Percentiles rank a stretch among this genome's conserved stretches.
These are phyloP conservation scores for Rhopalosiphum padi DNA, from an alignment of 1,140 invertebrate species.

Conservation along the genomic window DNA sequence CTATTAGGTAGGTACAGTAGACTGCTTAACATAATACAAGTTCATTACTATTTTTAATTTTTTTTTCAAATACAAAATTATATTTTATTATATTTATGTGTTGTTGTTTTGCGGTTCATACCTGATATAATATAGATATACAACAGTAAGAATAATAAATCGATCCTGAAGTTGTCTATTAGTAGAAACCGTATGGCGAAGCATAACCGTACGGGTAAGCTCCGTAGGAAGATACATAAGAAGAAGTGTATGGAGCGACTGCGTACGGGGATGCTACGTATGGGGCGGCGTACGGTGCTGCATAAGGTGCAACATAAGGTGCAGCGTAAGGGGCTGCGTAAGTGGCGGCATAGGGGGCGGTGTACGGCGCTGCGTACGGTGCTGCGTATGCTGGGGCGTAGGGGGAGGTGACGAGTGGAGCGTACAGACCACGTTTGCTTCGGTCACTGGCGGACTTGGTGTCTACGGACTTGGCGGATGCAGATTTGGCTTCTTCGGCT, in stretches of 20 bases:
- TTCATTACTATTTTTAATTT: neutral
- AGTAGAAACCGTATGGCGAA: conserved; percentile 46
- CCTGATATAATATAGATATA: neutral
- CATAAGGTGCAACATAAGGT: neutral
- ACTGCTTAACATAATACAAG: neutral
- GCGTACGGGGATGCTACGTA: conserved; percentile 29
- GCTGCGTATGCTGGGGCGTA: conserved; percentile 33
- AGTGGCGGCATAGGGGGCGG: neutral
- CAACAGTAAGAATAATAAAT: neutral
- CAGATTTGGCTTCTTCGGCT: conserved; percentile 12
- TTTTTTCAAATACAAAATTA: neutral
- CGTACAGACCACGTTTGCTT: conserved; percentile 41
- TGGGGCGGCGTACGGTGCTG: conserved; percentile 16
- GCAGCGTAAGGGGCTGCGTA: neutral
- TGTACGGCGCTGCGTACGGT: conserved; percentile 7
- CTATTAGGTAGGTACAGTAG: neutral
- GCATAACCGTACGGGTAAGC: conserved; percentile 30
- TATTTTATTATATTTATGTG: neutral
- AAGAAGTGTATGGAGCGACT: conserved; percentile 27
- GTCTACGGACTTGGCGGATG: neutral
- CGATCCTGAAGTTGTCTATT: neutral
- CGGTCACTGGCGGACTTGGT: conserved; percentile 17
- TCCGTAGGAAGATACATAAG: conserved; percentile 8
- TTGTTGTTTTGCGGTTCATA: neutral
- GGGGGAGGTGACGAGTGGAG: conserved; percentile 13